phyloP scores from a whole-genome alignment of 2,888 invertebrate genomes.

The Platynereis dumerilii region DNA sequence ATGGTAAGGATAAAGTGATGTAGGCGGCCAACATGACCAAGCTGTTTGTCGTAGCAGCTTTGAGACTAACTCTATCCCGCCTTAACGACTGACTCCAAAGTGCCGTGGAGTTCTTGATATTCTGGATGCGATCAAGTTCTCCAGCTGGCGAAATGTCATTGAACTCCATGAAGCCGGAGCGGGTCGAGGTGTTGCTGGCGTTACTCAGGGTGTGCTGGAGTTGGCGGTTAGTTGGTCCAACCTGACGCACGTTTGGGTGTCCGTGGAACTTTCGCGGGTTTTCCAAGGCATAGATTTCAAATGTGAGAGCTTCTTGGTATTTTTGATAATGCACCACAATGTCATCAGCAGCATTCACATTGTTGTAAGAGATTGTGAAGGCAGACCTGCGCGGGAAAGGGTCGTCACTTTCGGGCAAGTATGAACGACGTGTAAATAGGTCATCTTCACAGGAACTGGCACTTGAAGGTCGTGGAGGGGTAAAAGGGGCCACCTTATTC shows the following conservation, averaged over 20 bases:
- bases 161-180: slow-evolving; percentile 44
- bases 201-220: slow-evolving; percentile 42
- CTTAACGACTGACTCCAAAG: slow-evolving; percentile 45
- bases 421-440: slow-evolving; percentile 22
- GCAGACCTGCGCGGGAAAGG: slow-evolving; percentile 2
- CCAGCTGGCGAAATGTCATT: slow-evolving; percentile 54
- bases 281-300: slow-evolving; percentile 49
- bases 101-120: slow-evolving; percentile 44
- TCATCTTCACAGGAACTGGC: slow-evolving; percentile 41
- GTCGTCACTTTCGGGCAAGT: slow-evolving; percentile 21
- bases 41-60: slow-evolving; percentile 54
- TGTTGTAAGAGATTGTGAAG: slow-evolving; percentile 38
- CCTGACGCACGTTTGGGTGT: background rate
- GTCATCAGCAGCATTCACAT: slow-evolving; percentile 30
- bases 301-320: slow-evolving; percentile 41
- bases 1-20: slow-evolving; percentile 48
- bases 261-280: slow-evolving; percentile 43
- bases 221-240: slow-evolving; percentile 35
- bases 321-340: slow-evolving; percentile 52
- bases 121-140: slow-evolving; percentile 50
- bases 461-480: slow-evolving; percentile 35
- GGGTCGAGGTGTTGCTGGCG: slow-evolving; percentile 40
- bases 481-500: slow-evolving; percentile 44
- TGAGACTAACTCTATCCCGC: slow-evolving; percentile 47
- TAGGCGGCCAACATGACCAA: slow-evolving; percentile 53